These are phyloP conservation scores for Orthonychiurus folsomi DNA, from an alignment of 2,888 invertebrate species.

Conservation along the genomic window DNA sequence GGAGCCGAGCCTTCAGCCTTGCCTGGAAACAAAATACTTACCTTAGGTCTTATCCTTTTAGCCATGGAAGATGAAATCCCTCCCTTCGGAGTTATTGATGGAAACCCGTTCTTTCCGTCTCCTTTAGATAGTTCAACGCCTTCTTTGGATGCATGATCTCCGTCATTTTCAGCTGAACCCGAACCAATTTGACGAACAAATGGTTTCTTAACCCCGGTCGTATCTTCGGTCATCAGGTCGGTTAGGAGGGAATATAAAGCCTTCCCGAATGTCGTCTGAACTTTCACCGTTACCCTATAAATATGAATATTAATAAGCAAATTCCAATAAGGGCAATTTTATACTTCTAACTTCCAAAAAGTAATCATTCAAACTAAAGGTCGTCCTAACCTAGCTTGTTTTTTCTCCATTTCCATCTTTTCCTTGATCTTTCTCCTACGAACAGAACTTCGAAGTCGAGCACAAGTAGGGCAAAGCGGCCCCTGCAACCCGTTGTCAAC, in stretches of 20 bases:
- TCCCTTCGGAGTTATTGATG: not conserved
- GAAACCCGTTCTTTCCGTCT: not conserved
- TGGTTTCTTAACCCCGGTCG: not conserved
- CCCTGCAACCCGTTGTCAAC: conserved; percentile 23
- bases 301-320: no score
- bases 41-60: not conserved
- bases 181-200: not conserved
- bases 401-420: conserved; percentile 14
- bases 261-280: conserved; percentile 31
- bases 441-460: conserved; percentile 23
- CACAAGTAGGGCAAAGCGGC: conserved; percentile 27
- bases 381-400: conserved; percentile 3
- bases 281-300: conserved; percentile 22
- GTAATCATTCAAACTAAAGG: conserved; percentile 1
- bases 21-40: no score
- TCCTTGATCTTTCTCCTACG: conserved; percentile 26
- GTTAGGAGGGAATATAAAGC: conserved; percentile 29
- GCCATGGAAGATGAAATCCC: not conserved
- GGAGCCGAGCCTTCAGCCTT: no score
- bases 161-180: not conserved
- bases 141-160: not conserved
- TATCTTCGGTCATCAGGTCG: conserved; percentile 27
- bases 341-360: not conserved
- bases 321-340: no score
- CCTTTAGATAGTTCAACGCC: not conserved